phyloP scores from a whole-genome alignment of 2,888 invertebrate genomes.

The Tuberolachnus salignus region DNA sequence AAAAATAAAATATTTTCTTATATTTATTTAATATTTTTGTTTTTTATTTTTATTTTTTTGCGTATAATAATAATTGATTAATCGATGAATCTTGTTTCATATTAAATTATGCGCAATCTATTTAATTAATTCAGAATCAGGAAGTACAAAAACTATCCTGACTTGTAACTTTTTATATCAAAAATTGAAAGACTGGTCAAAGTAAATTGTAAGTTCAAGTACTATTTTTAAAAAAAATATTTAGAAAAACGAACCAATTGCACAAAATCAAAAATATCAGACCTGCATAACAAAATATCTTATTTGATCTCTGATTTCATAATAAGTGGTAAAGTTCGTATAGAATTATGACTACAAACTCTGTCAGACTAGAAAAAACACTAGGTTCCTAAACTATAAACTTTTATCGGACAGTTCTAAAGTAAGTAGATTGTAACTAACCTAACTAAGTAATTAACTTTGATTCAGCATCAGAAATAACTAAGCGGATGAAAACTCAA shows the following conservation, averaged over 20 bases:
- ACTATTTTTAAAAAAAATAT: neutral
- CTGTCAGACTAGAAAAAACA: constrained; percentile 9
- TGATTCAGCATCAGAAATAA: neutral
- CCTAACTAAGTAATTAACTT: neutral
- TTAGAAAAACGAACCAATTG: neutral
- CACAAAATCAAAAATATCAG: neutral
- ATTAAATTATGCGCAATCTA: too few species aligned
- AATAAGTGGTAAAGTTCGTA: constrained; percentile 7
- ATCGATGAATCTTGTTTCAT: too few species aligned
- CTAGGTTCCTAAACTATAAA: constrained; percentile 21
- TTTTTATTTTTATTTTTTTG: too few species aligned
- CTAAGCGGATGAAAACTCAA: neutral
- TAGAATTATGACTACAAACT: constrained; percentile 4
- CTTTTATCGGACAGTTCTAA: neutral
- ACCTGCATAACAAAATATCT: neutral
- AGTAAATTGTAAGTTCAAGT: neutral
- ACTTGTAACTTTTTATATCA: neutral
- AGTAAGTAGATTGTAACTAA: too few species aligned
- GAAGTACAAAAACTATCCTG: too few species aligned
- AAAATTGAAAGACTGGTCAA: neutral
- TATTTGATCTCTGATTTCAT: constrained; percentile 11
- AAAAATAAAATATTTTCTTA: too few species aligned
- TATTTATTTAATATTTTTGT: too few species aligned
- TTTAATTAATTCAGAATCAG: too few species aligned
- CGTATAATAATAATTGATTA: too few species aligned